These are phyloP conservation scores for Lucilia sericata DNA, from an alignment of 1,140 invertebrate genomes.

Conservation along the genomic window DNA sequence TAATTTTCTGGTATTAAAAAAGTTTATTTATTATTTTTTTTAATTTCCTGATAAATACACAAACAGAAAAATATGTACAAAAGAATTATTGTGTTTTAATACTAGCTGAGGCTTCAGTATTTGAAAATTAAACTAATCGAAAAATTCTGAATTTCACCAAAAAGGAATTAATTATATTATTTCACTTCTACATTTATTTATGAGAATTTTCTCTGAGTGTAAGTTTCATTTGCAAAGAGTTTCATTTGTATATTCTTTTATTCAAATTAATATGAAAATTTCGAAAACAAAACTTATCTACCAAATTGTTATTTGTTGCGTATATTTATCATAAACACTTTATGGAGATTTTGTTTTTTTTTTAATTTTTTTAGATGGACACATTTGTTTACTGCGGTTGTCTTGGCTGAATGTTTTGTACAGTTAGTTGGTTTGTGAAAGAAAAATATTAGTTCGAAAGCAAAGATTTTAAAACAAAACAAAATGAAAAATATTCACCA, in stretches of 20 bases:
- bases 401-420: background rate
- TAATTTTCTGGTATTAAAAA: background rate
- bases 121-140: too few relatives aligned
- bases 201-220: too few relatives aligned
- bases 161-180: too few relatives aligned
- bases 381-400: constrained; percentile 23
- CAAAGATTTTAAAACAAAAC: background rate
- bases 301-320: background rate
- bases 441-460: background rate
- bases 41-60: background rate
- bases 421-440: background rate
- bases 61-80: background rate
- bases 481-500: constrained; percentile 2
- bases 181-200: too few relatives aligned
- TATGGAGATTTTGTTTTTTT: background rate
- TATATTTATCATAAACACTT: background rate
- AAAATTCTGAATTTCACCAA: too few relatives aligned
- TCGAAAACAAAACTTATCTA: background rate
- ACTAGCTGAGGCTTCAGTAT: too few relatives aligned
- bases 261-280: background rate
- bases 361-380: background rate
- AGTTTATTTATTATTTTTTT: background rate
- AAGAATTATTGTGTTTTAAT: background rate
- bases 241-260: background rate
- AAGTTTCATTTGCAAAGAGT: too few relatives aligned